Percentiles rank a stretch among this genome's conserved stretches.
These are phyloP conservation scores for Pollenia labialis DNA, from an alignment of 2,888 invertebrate species.

Conservation along the genomic window DNA sequence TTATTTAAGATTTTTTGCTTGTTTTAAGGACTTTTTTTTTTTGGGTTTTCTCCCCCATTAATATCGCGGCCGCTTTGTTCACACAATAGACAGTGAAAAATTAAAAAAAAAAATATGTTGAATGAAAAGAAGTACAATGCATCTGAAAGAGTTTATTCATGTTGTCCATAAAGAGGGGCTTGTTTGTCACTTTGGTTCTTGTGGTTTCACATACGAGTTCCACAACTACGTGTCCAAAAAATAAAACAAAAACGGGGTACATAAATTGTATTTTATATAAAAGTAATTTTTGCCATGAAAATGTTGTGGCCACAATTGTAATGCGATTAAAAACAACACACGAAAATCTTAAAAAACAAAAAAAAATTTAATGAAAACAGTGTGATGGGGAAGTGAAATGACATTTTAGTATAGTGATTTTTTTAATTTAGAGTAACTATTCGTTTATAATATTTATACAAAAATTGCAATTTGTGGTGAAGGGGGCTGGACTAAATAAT, in stretches of 20 bases:
- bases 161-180: slow-evolving; percentile 64
- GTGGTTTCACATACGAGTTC: slow-evolving; percentile 63
- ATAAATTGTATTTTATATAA: slow-evolving; percentile 45
- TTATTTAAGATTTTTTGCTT: slow-evolving; percentile 57
- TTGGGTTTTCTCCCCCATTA: slow-evolving; percentile 70
- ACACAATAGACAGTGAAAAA: neutral
- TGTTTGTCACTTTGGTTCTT: slow-evolving; percentile 73
- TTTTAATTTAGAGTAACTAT: no score
- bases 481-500: no score
- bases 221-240: slow-evolving; percentile 35
- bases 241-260: slow-evolving; percentile 58
- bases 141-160: slow-evolving; percentile 12
- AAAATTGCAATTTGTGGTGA: no score
- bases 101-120: neutral
- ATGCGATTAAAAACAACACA: slow-evolving; percentile 58
- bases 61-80: slow-evolving; percentile 59
- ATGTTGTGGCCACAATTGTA: slow-evolving; percentile 70
- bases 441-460: no score
- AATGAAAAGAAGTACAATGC: slow-evolving; percentile 41
- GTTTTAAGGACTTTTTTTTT: slow-evolving; percentile 66
- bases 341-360: neutral
- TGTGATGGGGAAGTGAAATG: neutral
- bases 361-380: neutral
- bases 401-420: neutral
- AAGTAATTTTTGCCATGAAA: slow-evolving; percentile 63